Evolutionary conservation across 2,113 vertebrate species (phyloP).

Genomic region (Rana temporaria): DNA sequence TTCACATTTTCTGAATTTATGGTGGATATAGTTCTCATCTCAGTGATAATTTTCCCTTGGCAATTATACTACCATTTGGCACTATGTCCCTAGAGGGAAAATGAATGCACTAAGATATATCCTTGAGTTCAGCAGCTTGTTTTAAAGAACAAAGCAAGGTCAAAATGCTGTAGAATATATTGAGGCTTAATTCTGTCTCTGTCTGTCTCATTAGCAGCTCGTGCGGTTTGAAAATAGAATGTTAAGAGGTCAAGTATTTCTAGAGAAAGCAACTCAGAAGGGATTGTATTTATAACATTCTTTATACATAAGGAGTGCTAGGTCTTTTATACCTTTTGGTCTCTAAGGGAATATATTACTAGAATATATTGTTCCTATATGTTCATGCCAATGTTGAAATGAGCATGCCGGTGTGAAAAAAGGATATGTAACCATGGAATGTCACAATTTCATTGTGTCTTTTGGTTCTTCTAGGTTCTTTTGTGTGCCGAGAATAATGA

Average conservation of each 20-base stretch:
- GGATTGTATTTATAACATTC: conserved; percentile 45
- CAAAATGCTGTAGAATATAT: conserved; percentile 64
- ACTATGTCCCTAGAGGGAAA: conserved; percentile 77
- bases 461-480: conserved; percentile 3
- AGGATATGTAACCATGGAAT: conserved; percentile 2
- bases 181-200: conserved; percentile 59
- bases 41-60: conserved; percentile 79
- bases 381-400: conserved; percentile 19
- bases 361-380: conserved; percentile 39
- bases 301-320: conserved; percentile 28
- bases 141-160: conserved; percentile 76
- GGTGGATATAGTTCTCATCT: conserved; percentile 76
- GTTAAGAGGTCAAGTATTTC: conserved; percentile 56
- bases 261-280: conserved; percentile 42
- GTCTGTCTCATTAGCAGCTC: conserved; percentile 59
- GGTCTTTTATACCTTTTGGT: conserved; percentile 24
- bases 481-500: conserved; percentile 8
- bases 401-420: neutral
- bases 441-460: neutral
- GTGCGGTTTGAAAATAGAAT: conserved; percentile 56
- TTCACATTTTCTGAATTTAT: conserved; percentile 76
- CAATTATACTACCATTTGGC: conserved; percentile 82
- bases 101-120: conserved; percentile 73
- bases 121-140: conserved; percentile 69
- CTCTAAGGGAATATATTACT: conserved; percentile 14